Evolutionary conservation across 2,888 invertebrate species (phyloP).

Genomic region (Allolobophora icterica): DNA sequence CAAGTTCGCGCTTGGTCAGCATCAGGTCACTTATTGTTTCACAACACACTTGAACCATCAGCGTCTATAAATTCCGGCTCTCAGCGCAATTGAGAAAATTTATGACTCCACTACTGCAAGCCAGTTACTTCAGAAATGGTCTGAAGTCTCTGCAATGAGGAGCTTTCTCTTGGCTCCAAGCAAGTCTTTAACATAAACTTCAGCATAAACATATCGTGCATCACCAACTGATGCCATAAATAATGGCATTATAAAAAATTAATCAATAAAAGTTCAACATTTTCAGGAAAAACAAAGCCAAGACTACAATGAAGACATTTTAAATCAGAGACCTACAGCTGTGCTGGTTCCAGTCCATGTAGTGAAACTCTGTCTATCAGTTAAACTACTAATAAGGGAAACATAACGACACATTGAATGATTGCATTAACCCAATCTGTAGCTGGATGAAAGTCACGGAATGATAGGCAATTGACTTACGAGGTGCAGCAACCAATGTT

Average conservation of each 20-base stretch:
- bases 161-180: not conserved
- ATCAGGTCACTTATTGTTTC: not conserved
- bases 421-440: not conserved
- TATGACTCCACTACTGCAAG: not conserved
- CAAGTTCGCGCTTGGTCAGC: not conserved
- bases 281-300: too few relatives aligned
- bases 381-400: too few relatives aligned
- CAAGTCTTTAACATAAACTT: too few relatives aligned
- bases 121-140: not conserved
- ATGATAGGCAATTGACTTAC: constrained; percentile 19
- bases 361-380: too few relatives aligned
- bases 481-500: constrained; percentile 29
- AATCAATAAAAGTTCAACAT: too few relatives aligned
- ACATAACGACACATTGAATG: not conserved
- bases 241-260: too few relatives aligned
- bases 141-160: not conserved
- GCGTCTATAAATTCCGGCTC: not conserved
- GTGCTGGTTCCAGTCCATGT: too few relatives aligned
- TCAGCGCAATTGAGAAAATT: not conserved
- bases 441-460: not conserved
- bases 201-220: too few relatives aligned
- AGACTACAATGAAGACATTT: too few relatives aligned
- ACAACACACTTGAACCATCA: not conserved
- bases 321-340: too few relatives aligned
- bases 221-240: too few relatives aligned